Percentiles rank a stretch among this genome's conserved stretches.
Evolutionary conservation across 2,797 vertebrate genomes (phyloP).

Genomic region (Myiotriccus ornatus): DNA sequence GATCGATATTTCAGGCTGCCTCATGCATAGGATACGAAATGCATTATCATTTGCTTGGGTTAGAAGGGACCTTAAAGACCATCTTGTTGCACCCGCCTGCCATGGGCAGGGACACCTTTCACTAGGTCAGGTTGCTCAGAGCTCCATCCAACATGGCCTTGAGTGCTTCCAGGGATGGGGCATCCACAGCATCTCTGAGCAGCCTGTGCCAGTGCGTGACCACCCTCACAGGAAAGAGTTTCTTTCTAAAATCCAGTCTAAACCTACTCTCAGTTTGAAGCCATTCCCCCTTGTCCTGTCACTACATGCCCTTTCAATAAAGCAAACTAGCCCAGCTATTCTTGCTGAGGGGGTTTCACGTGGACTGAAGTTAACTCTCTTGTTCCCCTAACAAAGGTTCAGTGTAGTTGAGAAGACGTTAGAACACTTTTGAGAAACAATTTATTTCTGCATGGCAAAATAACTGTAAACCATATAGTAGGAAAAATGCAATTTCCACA

Average conservation of each 20-base stretch:
- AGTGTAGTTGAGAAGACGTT: not conserved
- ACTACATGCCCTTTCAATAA: not conserved
- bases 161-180: not conserved
- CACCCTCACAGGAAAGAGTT: not conserved
- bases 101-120: not conserved
- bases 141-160: not conserved
- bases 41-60: not conserved
- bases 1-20: not conserved
- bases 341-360: not conserved
- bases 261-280: not conserved
- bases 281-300: not conserved
- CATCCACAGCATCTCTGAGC: not conserved
- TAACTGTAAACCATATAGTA: not conserved
- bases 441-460: not conserved
- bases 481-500: not conserved
- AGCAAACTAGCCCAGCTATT: not conserved
- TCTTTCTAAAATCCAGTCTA: not conserved
- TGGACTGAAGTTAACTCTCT: not conserved
- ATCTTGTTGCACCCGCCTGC: not conserved
- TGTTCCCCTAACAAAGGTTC: not conserved
- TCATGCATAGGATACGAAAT: not conserved
- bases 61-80: not conserved
- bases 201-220: not conserved
- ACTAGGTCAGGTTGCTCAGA: not conserved
- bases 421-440: not conserved